A percentile compares a stretch with the other conserved stretches of the same genome.
These are phyloP conservation scores for Gobio gobio DNA, from an alignment of 2,113 vertebrate genomes.

Conservation along the genomic window DNA sequence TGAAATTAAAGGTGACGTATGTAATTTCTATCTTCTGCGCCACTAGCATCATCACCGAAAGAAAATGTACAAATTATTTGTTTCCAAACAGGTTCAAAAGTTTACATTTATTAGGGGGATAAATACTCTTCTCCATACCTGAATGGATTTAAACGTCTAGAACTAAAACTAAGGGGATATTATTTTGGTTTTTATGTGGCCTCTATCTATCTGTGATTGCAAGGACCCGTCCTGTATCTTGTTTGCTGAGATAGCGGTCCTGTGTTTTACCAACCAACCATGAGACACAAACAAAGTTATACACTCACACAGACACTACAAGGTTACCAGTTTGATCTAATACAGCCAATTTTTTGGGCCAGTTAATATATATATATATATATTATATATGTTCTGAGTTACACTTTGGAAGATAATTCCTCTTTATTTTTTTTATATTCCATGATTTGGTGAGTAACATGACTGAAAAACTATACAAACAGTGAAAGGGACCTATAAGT, in stretches of 20 bases:
- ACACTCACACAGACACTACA: too few relatives aligned
- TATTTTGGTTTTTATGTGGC: too few relatives aligned
- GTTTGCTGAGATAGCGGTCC: slow-evolving; percentile 1
- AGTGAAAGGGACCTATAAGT: not conserved
- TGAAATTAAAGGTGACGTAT: not conserved
- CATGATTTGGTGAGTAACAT: too few relatives aligned
- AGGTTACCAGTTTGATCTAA: too few relatives aligned
- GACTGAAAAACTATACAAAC: too few relatives aligned
- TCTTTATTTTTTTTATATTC: too few relatives aligned
- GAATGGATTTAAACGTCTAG: not conserved
- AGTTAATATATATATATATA: too few relatives aligned
- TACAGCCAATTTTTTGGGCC: too few relatives aligned
- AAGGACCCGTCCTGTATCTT: not conserved
- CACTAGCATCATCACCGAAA: not conserved
- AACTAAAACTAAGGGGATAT: too few relatives aligned
- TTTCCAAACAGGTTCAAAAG: not conserved
- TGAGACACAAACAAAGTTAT: not conserved
- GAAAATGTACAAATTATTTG: not conserved
- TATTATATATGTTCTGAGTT: too few relatives aligned
- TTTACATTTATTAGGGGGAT: not conserved
- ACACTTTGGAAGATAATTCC: too few relatives aligned
- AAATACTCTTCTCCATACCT: not conserved
- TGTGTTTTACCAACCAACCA: not conserved
- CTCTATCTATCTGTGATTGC: not conserved
- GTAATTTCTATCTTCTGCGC: not conserved